phyloP scores from a whole-genome alignment of 2,797 vertebrate genomes.

The Cossypha dichroa region DNA sequence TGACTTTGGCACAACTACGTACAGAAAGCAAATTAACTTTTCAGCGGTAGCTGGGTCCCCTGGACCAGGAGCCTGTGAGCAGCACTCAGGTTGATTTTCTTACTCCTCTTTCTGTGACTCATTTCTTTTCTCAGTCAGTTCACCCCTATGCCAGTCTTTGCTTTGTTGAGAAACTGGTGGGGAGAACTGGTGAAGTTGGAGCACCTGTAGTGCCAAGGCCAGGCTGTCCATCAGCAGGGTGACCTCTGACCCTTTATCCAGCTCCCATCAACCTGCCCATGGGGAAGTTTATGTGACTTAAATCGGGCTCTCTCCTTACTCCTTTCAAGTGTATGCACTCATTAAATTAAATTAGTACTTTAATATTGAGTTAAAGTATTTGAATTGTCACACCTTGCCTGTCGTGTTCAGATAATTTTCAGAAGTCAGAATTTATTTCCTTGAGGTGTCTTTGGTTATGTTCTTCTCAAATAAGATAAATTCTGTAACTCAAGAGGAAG shows the following conservation, averaged over 20 bases:
- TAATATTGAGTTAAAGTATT: neutral
- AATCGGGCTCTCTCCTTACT: neutral
- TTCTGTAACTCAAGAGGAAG: neutral
- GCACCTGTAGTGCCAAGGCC: neutral
- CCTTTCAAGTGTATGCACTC: neutral
- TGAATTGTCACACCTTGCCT: neutral
- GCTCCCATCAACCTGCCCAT: neutral
- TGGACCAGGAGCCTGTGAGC: neutral
- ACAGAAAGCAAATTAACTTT: neutral
- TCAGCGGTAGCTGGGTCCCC: neutral
- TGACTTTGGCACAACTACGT: conserved; percentile 37
- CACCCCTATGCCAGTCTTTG: neutral
- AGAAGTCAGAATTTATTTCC: neutral
- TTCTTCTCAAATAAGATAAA: neutral
- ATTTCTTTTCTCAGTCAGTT: neutral
- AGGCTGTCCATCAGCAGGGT: neutral
- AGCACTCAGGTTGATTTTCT: neutral
- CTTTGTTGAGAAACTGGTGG: neutral
- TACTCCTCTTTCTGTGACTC: neutral
- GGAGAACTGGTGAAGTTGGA: neutral
- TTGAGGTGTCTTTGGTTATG: neutral
- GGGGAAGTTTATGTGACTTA: neutral
- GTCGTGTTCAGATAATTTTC: neutral
- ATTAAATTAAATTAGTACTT: neutral
- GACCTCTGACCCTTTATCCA: neutral